Base-by-base conservation (phyloP, 2,888 invertebrate species). In the Ernsta delagoae region DNA sequence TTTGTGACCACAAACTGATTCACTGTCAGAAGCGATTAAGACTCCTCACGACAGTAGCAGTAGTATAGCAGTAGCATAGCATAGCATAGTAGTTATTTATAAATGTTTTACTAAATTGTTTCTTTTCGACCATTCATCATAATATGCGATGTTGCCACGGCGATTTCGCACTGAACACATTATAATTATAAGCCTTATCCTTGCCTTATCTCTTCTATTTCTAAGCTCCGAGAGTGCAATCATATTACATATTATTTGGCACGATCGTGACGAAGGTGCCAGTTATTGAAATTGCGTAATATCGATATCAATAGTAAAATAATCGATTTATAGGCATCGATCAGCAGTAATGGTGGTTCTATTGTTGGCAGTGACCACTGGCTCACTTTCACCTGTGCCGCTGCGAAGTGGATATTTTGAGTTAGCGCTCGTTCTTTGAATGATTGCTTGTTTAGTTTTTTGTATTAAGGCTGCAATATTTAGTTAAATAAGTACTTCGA, bases 341-440 rank as follows among this genome's bases (percentile, higher is more conserved):
- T 12, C 65, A 39, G 16, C 45, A 65, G n/a, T n/a, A n/a, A n/a
- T 59, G 65, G 48, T 39, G 50, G 50, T 59, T 65, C 65, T 39
- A 65, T 65, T 59, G 65, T 59, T 36, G 39, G 50, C 24, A 16
- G 59, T 43, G 43, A 31, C 63, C 54, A 45, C 56, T 16, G 43
- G 34, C 57, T 24, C 45, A 65, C 65, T 65, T 65, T 65, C 65
- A 65, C 65, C 62, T 31, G n/a, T 56, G 34, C 11, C 45, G 56
- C 39, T n/a, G 63, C 31, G 31, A n/a, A 45, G 41, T 56, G 45
- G 45, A 56, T 8, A 45, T 9, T 63, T 16, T 54, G 54, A 12
- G 57, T 57, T 65, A 65, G n/a, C 65, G 45, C 64, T 59, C 65
- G n/a, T 57, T 65, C 65, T 65, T 57, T 65, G 48, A 57, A 59